Conservation (phyloP, 2,888 invertebrate species). For the Ormyrus nitidulus region DNA sequence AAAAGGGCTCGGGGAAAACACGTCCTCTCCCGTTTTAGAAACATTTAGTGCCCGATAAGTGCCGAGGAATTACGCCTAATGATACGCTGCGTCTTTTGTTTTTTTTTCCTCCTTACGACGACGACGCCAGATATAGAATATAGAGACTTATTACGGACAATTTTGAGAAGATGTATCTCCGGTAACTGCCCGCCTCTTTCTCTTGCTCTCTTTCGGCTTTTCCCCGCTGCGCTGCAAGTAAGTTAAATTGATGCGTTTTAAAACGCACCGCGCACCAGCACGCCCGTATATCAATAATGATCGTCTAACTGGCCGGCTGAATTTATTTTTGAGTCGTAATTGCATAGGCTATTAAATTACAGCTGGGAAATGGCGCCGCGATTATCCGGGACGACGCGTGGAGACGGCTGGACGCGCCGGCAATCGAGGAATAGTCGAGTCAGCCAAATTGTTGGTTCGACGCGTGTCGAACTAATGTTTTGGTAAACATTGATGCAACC, state of each 20-base stretch:
- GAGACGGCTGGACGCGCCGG: too few relatives aligned
- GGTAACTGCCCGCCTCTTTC: neutral
- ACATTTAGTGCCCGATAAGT: slow-evolving; percentile 48
- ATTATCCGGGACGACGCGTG: neutral
- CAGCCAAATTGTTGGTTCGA: too few relatives aligned
- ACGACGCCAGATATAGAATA: neutral
- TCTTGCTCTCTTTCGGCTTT: neutral
- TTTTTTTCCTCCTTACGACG: neutral
- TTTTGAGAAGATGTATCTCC: slow-evolving; percentile 22
- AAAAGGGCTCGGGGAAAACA: neutral
- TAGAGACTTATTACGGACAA: slow-evolving; percentile 37
- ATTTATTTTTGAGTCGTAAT: slow-evolving; percentile 37
- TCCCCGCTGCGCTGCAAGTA: too few relatives aligned
- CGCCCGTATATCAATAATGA: slow-evolving; percentile 15
- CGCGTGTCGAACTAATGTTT: too few relatives aligned
- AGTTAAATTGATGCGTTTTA: slow-evolving; percentile 13
- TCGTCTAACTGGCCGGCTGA: slow-evolving; percentile 29
- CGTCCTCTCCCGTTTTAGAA: slow-evolving; percentile 48
- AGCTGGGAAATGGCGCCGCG: slow-evolving; percentile 22
- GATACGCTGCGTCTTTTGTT: slow-evolving; percentile 15
- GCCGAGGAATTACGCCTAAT: slow-evolving; percentile 42
- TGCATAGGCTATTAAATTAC: slow-evolving; percentile 20
- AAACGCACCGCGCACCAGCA: neutral
- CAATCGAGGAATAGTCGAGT: too few relatives aligned
- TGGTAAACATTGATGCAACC: too few relatives aligned